A percentile compares a stretch with the other conserved stretches of the same genome.
Evolutionary conservation across 1,140 invertebrate species (phyloP).

Genomic region (Hycleus phaleratus): DNA sequence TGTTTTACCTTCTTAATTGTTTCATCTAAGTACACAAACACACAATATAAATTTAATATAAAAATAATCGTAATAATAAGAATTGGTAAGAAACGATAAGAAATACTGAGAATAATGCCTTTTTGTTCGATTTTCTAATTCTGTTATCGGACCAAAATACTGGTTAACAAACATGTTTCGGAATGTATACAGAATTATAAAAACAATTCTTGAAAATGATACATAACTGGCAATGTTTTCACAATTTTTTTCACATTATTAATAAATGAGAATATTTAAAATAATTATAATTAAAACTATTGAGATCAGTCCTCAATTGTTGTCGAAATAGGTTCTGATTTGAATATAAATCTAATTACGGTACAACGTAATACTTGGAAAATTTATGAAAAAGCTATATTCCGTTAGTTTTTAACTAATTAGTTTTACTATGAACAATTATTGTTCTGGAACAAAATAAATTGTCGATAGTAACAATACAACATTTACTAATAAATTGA

Average conservation of each 20-base stretch:
- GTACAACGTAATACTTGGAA: no score
- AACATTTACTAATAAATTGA: no score
- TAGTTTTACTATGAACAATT: no score
- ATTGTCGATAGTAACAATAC: no score
- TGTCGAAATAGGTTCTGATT: not conserved
- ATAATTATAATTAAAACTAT: slow-evolving; percentile 11
- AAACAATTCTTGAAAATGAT: no score
- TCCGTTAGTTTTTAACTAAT: no score
- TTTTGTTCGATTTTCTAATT: not conserved
- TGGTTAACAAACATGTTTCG: not conserved
- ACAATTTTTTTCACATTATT: not conserved
- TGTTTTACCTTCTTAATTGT: not conserved
- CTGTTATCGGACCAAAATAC: not conserved
- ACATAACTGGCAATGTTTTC: no score
- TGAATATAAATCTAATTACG: no score
- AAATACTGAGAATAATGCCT: slow-evolving; percentile 15
- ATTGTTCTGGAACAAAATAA: no score
- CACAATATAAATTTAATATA: slow-evolving; percentile 25
- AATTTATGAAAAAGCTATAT: no score
- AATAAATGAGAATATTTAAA: slow-evolving; percentile 3
- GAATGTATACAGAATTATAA: not conserved
- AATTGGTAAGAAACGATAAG: slow-evolving; percentile 1
- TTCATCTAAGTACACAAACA: slow-evolving; percentile 35
- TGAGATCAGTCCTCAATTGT: slow-evolving; percentile 15
- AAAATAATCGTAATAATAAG: slow-evolving; percentile 24